Base-by-base conservation (phyloP, 2,888 invertebrate genomes). In the Ceramica pisi region DNA sequence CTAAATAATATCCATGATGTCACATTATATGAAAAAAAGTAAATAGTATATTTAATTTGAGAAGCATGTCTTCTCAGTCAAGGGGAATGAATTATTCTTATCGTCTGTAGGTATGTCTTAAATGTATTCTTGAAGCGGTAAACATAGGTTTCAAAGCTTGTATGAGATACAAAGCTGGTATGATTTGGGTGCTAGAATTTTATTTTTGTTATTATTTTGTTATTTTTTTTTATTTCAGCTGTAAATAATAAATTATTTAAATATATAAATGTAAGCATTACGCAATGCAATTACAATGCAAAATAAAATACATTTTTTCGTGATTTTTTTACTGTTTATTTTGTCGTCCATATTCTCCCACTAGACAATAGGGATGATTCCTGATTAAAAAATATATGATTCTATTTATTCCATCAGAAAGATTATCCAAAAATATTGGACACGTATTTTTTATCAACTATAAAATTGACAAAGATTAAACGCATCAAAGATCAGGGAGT, bases 261-360 rank as follows among this genome's bases (percentile, higher is more conserved):
- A 21, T 46, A 63, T 55, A 12, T 80, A 51, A 69, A 35, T 63
- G 53, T 76, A 82, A 75, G 68, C 38, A 7, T 69, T 53, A 46
- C 83, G 92, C 91, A 91, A 92, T 93, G 93, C 92, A 91, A 92
- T 92, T 91, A 92, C 92, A 93, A 93, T 93, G 92, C 93, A 90
- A 88, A 78, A 66, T 76, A 71, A 72, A 75, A 71, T 71, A 55
- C 6, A 7, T 67, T 75, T 63, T 75, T 84, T 62, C 74, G 80
- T 55, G 80, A 82, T 75, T 64, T 69, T 81, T 64, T 71, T 74
- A 67, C 48, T 67, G 14, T 81, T 67, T 73, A 0, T 23, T 62
- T 50, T 44, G 16, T 21, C 31, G 12, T 41, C 23, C 23, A 6
- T 1, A 38, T n/a, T 21, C 16, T 19, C n/a, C 61, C 26, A 31